These are phyloP conservation scores for Tapirus indicus DNA, from an alignment of 2,797 vertebrate species.

Conservation along the genomic window DNA sequence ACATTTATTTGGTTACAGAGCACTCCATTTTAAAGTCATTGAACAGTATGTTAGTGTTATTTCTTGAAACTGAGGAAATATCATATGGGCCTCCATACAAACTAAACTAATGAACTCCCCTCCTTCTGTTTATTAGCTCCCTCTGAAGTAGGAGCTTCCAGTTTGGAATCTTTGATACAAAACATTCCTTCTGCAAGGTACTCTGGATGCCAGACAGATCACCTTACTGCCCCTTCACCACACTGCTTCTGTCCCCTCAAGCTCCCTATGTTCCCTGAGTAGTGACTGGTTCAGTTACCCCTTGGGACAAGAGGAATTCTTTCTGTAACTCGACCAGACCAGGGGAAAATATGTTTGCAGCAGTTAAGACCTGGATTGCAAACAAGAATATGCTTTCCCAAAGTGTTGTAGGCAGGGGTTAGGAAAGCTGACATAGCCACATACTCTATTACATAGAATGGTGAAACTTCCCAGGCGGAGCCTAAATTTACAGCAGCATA, in stretches of 20 bases:
- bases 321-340: background rate
- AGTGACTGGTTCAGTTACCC: background rate
- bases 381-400: background rate
- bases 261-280: background rate
- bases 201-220: background rate
- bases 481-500: background rate
- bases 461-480: background rate
- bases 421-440: background rate
- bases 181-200: background rate
- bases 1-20: background rate
- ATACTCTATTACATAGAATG: background rate
- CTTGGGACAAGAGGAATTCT: background rate
- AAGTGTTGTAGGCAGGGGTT: background rate
- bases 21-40: background rate
- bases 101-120: background rate
- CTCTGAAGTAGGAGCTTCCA: background rate
- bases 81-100: background rate
- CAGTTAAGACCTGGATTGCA: background rate
- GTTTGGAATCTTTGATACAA: background rate
- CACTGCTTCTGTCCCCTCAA: background rate
- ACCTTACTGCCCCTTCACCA: background rate
- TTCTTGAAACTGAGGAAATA: background rate
- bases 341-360: background rate
- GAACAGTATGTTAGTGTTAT: background rate
- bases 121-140: background rate